These are phyloP conservation scores for Myiotriccus ornatus DNA, from an alignment of 2,797 vertebrate genomes.

Conservation along the genomic window DNA sequence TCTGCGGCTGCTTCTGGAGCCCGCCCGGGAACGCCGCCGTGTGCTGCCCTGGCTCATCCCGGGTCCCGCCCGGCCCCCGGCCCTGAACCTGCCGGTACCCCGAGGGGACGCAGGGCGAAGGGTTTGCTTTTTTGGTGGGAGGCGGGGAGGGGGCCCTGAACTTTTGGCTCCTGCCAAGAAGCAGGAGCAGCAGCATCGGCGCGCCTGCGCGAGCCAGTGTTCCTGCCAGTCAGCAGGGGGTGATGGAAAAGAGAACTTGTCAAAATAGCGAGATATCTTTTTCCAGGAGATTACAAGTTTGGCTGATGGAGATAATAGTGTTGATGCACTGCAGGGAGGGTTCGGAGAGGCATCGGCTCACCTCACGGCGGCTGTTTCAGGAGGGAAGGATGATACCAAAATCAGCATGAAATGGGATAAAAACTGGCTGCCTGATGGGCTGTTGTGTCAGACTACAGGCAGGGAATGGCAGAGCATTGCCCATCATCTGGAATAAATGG, in stretches of 20 bases:
- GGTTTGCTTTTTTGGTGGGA: rapidly evolving
- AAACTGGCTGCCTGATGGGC: neutral
- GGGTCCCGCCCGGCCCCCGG: rapidly evolving
- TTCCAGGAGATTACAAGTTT: constrained; percentile 57
- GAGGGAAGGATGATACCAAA: neutral
- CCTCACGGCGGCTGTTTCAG: neutral
- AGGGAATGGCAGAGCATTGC: neutral
- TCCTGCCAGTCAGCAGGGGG: constrained; percentile 18
- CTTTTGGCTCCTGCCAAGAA: neutral
- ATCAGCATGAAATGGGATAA: constrained; percentile 34
- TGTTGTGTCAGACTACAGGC: neutral
- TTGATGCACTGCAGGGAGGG: neutral
- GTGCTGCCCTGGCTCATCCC: neutral
- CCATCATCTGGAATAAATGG: neutral
- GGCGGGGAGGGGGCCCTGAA: rapidly evolving
- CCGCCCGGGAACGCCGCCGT: neutral
- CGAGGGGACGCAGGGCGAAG: rapidly evolving
- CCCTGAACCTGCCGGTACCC: neutral
- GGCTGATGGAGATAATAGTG: constrained; percentile 55
- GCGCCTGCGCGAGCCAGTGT: neutral
- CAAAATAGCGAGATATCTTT: constrained; percentile 51
- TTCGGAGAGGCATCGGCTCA: neutral
- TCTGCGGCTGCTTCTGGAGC: constrained; percentile 42
- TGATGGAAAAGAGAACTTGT: constrained; percentile 36
- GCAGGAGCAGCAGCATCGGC: neutral